Conservation (phyloP, 2,888 invertebrate species). For the Ernsta delagoae region DNA sequence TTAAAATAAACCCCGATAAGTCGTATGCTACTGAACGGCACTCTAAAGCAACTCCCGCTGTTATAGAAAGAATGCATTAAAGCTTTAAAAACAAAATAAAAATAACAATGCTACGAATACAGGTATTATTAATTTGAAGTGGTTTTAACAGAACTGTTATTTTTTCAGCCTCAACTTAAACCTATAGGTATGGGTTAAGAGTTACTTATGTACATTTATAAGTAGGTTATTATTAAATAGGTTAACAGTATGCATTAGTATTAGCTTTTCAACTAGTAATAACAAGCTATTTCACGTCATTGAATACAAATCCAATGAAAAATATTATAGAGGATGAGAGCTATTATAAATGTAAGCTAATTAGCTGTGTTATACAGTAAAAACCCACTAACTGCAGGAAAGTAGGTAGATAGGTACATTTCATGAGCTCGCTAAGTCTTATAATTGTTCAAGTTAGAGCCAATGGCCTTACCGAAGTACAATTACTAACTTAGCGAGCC, state of each 20-base stretch:
- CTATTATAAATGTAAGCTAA: slow-evolving; percentile 20
- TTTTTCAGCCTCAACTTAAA: not conserved
- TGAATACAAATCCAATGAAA: not conserved
- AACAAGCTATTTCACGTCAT: not conserved
- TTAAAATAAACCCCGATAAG: too few species aligned
- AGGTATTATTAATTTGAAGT: too few species aligned
- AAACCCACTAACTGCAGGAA: slow-evolving; percentile 53
- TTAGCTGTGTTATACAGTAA: slow-evolving; percentile 49
- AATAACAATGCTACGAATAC: too few species aligned
- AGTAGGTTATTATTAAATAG: not conserved
- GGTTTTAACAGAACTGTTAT: too few species aligned
- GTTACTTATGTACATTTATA: not conserved
- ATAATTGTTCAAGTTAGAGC: slow-evolving; percentile 63
- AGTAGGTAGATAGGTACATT: slow-evolving; percentile 45
- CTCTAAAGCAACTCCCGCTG: too few species aligned
- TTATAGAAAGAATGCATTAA: too few species aligned
- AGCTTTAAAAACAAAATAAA: too few species aligned
- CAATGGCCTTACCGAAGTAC: slow-evolving; percentile 53
- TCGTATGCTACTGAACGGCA: too few species aligned
- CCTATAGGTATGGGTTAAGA: not conserved
- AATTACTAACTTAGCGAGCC: slow-evolving; percentile 51
- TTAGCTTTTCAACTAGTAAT: slow-evolving; percentile 1
- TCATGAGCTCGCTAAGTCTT: slow-evolving; percentile 65
- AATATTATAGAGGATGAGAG: slow-evolving; percentile 3
- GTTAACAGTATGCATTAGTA: not conserved